Evolutionary conservation across 1,140 invertebrate genomes (phyloP).

Genomic region (Littorina saxatilis): DNA sequence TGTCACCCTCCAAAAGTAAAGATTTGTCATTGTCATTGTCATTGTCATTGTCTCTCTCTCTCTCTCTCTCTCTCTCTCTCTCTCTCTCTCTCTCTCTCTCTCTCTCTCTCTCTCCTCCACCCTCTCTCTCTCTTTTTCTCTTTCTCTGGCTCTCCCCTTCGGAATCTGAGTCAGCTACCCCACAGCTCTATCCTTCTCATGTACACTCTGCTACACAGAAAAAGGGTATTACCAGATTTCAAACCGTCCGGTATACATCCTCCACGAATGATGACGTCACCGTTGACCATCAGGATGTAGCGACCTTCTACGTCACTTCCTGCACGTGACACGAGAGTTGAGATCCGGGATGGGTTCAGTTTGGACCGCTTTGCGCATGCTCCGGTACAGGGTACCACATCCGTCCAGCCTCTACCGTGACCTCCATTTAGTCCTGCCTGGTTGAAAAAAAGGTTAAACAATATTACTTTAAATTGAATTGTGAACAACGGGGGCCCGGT

Average conservation of each 20-base stretch:
- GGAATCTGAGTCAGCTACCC: not conserved
- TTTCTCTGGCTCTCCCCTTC: too few species aligned
- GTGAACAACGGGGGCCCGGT: not conserved
- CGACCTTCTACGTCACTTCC: constrained; percentile 54
- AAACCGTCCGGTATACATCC: constrained; percentile 46
- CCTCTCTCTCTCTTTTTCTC: not conserved
- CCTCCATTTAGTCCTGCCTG: constrained; percentile 66
- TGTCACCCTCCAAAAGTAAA: too few species aligned
- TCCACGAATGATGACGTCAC: constrained; percentile 46
- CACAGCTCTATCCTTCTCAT: not conserved
- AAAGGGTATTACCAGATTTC: constrained; percentile 26
- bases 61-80: too few species aligned
- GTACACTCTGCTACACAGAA: not conserved
- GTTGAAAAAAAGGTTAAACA: too few species aligned
- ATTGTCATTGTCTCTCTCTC: too few species aligned
- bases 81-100: not conserved
- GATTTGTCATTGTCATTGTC: too few species aligned
- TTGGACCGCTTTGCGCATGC: not conserved
- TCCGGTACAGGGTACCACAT: constrained; percentile 38
- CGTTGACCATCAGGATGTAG: constrained; percentile 53
- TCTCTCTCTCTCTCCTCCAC: not conserved
- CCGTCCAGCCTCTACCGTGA: constrained; percentile 52
- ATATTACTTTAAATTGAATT: not conserved
- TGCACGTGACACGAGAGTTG: constrained; percentile 29
- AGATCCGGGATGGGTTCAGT: not conserved